A percentile compares a stretch with the other conserved stretches of the same genome.
These are phyloP conservation scores for Agrypnus murinus DNA, from an alignment of 2,888 invertebrate species.

Conservation along the genomic window DNA sequence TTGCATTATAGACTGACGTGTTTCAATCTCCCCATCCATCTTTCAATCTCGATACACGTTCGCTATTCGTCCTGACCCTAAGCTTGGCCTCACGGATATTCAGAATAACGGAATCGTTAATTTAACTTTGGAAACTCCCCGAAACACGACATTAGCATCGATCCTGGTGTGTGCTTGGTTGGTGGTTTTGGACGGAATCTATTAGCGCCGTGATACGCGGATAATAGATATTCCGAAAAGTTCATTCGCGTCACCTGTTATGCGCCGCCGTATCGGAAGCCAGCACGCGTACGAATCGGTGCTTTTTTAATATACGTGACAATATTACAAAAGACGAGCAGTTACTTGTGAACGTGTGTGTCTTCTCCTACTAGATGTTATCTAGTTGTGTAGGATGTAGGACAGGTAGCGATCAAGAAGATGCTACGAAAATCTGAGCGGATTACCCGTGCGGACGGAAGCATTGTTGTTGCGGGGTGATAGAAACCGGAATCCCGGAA, in stretches of 20 bases:
- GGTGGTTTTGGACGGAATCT: slow-evolving; percentile 48
- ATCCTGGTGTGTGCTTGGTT: slow-evolving; percentile 42
- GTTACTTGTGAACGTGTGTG: slow-evolving; percentile 42
- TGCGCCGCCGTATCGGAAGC: slow-evolving; percentile 40
- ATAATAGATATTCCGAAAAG: slow-evolving; percentile 46
- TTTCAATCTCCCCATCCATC: slow-evolving; percentile 51
- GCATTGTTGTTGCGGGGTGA: slow-evolving; percentile 39
- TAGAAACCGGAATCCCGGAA: slow-evolving; percentile 56
- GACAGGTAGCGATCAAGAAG: slow-evolving; percentile 35
- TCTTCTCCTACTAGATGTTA: slow-evolving; percentile 24
- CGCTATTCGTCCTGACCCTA: slow-evolving; percentile 41
- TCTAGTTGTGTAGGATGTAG: slow-evolving; percentile 9
- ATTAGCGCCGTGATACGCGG: slow-evolving; percentile 46
- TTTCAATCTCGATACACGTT: slow-evolving; percentile 42
- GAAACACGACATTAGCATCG: slow-evolving; percentile 54
- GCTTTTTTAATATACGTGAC: slow-evolving; percentile 51
- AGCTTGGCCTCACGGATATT: slow-evolving; percentile 41
- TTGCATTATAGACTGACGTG: slow-evolving; percentile 49
- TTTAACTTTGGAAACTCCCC: slow-evolving; percentile 51
- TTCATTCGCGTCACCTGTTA: slow-evolving; percentile 51
- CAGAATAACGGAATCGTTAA: slow-evolving; percentile 53
- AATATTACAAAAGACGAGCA: slow-evolving; percentile 40
- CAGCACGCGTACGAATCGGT: slow-evolving; percentile 45
- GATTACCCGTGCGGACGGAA: slow-evolving; percentile 17
- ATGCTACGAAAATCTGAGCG: slow-evolving; percentile 33